phyloP scores from a whole-genome alignment of 2,797 vertebrate species.

The Tokudaia tokunoshimensis region DNA sequence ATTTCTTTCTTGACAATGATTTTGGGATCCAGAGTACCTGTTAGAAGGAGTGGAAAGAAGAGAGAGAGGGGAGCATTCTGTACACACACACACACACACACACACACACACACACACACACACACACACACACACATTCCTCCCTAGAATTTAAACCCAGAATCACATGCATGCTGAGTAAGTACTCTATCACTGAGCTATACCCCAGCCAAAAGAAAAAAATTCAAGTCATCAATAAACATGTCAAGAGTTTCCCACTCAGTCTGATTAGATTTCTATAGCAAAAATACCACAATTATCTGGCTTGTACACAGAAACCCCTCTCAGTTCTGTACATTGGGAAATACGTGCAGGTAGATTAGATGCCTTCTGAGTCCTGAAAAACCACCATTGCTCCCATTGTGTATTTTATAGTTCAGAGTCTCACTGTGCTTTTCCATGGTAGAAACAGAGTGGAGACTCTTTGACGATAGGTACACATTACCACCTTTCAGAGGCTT shows the following conservation, averaged over 20 bases:
- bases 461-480: neutral
- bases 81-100: too few relatives aligned
- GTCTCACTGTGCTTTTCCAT: neutral
- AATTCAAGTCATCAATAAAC: neutral
- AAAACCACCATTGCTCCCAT: neutral
- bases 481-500: neutral
- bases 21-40: neutral
- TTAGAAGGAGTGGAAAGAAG: neutral
- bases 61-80: neutral
- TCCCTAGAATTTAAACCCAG: neutral
- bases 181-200: neutral
- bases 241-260: neutral
- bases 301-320: neutral
- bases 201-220: neutral
- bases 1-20: conserved; percentile 8
- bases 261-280: neutral
- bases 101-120: too few relatives aligned
- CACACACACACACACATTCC: too few relatives aligned
- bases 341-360: neutral
- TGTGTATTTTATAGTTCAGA: neutral
- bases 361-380: neutral
- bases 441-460: neutral
- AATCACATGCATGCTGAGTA: neutral
- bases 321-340: neutral
- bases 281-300: neutral